Evolutionary conservation across 2,113 vertebrate genomes (phyloP).

Genomic region (Pyxicephalus adspersus): DNA sequence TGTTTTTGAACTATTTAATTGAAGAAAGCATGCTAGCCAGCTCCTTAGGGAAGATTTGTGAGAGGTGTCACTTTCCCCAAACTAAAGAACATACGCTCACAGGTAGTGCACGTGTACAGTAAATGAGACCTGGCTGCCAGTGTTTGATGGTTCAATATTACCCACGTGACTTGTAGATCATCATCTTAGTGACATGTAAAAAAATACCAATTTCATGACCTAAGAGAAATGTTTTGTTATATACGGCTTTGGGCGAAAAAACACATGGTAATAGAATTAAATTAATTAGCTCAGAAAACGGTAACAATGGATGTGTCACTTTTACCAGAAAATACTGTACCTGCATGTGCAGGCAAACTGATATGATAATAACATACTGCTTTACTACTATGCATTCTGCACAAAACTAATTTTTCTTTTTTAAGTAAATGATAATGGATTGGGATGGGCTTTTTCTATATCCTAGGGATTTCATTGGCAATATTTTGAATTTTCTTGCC

Average conservation of each 20-base stretch:
- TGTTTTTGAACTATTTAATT: no score
- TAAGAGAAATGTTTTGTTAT: constrained; percentile 8
- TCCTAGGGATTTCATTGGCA: no score
- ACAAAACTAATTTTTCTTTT: no score
- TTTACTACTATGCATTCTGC: not conserved
- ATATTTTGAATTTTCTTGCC: no score
- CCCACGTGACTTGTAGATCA: not conserved
- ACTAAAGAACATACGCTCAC: not conserved
- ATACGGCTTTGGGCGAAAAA: not conserved
- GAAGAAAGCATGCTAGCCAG: no score
- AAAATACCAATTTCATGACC: not conserved
- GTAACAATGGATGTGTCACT: not conserved
- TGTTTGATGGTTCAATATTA: not conserved
- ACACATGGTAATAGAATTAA: not conserved
- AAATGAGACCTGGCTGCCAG: not conserved
- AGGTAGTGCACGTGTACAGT: constrained; percentile 2
- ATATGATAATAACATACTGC: not conserved
- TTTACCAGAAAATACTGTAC: not conserved
- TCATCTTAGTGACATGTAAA: constrained; percentile 21
- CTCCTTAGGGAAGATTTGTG: no score
- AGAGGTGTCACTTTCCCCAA: not conserved
- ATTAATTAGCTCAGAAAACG: not conserved
- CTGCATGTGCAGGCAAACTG: no score
- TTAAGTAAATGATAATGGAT: no score
- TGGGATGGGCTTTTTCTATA: no score